A percentile compares a stretch with the other conserved stretches of the same genome.
These are phyloP conservation scores for Grallaria varia DNA, from an alignment of 2,113 vertebrate species.

Conservation along the genomic window DNA sequence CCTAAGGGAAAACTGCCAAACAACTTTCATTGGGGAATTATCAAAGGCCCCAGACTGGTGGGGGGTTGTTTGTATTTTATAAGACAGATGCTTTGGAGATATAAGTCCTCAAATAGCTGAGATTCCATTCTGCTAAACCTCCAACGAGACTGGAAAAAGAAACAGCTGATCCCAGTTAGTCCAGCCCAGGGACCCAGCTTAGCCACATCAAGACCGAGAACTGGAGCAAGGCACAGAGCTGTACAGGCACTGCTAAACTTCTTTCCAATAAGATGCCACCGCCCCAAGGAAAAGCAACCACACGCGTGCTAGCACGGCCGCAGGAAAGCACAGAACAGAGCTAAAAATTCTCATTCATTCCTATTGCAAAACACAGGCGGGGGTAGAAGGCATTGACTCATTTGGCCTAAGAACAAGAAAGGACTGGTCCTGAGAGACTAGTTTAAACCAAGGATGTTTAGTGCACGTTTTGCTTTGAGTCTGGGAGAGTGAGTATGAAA, in stretches of 20 bases:
- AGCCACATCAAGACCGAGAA: conserved; percentile 34
- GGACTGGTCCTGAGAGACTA: conserved; percentile 10
- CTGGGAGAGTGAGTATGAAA: background rate
- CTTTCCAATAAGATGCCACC: background rate
- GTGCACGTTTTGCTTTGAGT: background rate
- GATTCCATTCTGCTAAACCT: conserved; percentile 54
- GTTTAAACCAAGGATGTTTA: background rate
- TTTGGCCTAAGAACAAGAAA: background rate
- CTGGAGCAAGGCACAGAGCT: background rate
- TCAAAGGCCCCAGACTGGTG: conserved; percentile 40
- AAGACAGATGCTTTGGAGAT: conserved; percentile 63
- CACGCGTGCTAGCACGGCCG: rapidly evolving
- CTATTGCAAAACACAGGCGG: background rate
- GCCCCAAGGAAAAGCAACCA: background rate
- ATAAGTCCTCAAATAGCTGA: conserved; percentile 53
- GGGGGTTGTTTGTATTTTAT: conserved; percentile 47
- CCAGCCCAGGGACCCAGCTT: conserved; percentile 13
- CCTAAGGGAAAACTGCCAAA: conserved; percentile 30
- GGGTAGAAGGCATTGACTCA: background rate
- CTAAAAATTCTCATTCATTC: background rate
- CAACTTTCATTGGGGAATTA: conserved; percentile 37
- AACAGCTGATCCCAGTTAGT: conserved; percentile 51
- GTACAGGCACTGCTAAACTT: background rate
- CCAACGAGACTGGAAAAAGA: conserved; percentile 17
- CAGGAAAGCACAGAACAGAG: background rate